Base-by-base conservation (phyloP, 2,113 vertebrate genomes). In the Aspidoscelis tigris region DNA sequence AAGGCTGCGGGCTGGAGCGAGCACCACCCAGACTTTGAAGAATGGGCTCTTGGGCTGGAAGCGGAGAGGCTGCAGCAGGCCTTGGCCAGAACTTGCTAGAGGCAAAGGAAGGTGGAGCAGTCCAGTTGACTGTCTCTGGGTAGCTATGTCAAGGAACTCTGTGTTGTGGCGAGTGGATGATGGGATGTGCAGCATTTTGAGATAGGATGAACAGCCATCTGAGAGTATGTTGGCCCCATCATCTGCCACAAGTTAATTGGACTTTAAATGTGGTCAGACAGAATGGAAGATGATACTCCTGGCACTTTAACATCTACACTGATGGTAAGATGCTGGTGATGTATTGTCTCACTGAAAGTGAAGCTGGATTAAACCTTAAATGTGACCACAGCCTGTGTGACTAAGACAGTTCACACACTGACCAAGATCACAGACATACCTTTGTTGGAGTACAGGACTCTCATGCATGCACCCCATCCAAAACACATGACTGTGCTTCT, bases 11-110 rank as follows among this genome's bases (percentile, higher is more conserved):
- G 84, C 96, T 92, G 89, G 83, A 84, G 81, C 78, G 68, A 72
- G 87, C 87, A 95, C 96, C 94, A 96, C 96, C 96, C 95, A 95
- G 92, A 90, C 90, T 68, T 87, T 92, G 90, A 96, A 97, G 94
- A 96, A 95, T 94, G 92, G 94, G 64, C 53, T 76, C 22, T 41
- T 22, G 77, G 82, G 84, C 80, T 91, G 80, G 53, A 90, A 61
- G 83, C 3, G 21, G 33, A 66, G 83, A 3, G 26, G 41, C 44
- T 5, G 6, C 39, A 18, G 72, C 41, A 7, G 77, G 64, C 65
- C 18, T 11, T 44, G 50, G 26, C 18, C 1, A 10, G 44, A 14
- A 33, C 72, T 9, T 7, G 65, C 65, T 41, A 18, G 72, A 53
- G 58, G 39, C 5, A 4, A 44, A 80, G 39, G 58, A 12, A 33